A percentile compares a stretch with the other conserved stretches of the same genome.
phyloP scores from a whole-genome alignment of 2,113 vertebrate genomes.

The Helogale parvula region DNA sequence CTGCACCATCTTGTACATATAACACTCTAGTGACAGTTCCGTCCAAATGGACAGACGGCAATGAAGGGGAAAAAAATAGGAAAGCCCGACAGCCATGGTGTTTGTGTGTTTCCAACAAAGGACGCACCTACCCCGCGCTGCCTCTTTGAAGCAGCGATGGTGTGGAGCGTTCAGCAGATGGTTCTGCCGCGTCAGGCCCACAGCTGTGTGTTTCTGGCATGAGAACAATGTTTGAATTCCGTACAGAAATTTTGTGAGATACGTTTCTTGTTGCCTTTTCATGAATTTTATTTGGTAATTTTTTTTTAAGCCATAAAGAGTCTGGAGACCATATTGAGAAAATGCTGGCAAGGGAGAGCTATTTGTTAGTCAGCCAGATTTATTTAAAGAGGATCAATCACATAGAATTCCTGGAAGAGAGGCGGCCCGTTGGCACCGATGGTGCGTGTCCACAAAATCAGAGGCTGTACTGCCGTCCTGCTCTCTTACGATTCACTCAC shows the following conservation, averaged over 20 bases:
- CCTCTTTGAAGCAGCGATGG: neutral
- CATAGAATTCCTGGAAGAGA: slow-evolving; percentile 40
- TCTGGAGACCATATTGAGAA: slow-evolving; percentile 79
- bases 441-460: neutral
- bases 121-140: slow-evolving; percentile 36
- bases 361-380: slow-evolving; percentile 69
- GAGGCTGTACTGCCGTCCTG: neutral
- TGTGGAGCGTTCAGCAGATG: slow-evolving; percentile 45
- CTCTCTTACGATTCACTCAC: neutral
- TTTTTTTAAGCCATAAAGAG: slow-evolving; percentile 76
- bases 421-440: neutral
- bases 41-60: slow-evolving; percentile 72
- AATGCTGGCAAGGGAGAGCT: slow-evolving; percentile 64
- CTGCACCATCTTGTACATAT: slow-evolving; percentile 23
- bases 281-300: slow-evolving; percentile 79
- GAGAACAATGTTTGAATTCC: slow-evolving; percentile 74
- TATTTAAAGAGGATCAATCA: slow-evolving; percentile 71
- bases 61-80: neutral
- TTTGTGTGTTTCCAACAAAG: slow-evolving; percentile 66
- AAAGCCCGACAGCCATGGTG: neutral
- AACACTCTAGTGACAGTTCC: slow-evolving; percentile 14
- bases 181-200: slow-evolving; percentile 56
- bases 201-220: slow-evolving; percentile 75
- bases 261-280: slow-evolving; percentile 80
- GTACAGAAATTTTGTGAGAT: slow-evolving; percentile 74